Evolutionary conservation across 2,113 vertebrate species (phyloP).

Genomic region (Ceratotherium simum): DNA sequence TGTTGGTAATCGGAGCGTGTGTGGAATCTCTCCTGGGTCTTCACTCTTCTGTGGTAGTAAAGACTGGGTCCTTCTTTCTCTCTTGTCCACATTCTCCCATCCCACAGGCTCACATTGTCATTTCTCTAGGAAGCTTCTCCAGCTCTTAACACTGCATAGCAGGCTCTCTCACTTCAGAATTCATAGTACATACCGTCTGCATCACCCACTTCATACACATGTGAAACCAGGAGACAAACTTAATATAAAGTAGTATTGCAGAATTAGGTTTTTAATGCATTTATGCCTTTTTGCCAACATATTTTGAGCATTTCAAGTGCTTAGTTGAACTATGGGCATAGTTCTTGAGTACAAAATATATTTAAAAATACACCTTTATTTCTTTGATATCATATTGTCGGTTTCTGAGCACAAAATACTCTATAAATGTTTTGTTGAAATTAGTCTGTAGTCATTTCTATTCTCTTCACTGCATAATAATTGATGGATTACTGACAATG

Average conservation of each 20-base stretch:
- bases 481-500: background rate
- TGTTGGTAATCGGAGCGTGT: too few species aligned
- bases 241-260: background rate
- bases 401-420: background rate
- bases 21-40: background rate
- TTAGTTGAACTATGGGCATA: background rate
- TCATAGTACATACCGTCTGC: background rate
- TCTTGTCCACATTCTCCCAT: background rate
- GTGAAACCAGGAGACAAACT: background rate
- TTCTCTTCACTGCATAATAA: background rate
- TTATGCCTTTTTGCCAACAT: background rate
- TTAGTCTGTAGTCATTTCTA: background rate
- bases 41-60: background rate
- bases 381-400: background rate
- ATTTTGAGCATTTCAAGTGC: background rate
- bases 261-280: background rate
- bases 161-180: background rate
- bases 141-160: background rate
- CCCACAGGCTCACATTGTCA: background rate
- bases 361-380: background rate
- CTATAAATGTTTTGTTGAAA: slow-evolving; percentile 5
- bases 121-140: background rate
- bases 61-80: background rate
- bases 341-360: background rate
- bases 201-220: background rate